Base-by-base conservation (phyloP, 2,888 invertebrate genomes). In the Drosophila algonquin region DNA sequence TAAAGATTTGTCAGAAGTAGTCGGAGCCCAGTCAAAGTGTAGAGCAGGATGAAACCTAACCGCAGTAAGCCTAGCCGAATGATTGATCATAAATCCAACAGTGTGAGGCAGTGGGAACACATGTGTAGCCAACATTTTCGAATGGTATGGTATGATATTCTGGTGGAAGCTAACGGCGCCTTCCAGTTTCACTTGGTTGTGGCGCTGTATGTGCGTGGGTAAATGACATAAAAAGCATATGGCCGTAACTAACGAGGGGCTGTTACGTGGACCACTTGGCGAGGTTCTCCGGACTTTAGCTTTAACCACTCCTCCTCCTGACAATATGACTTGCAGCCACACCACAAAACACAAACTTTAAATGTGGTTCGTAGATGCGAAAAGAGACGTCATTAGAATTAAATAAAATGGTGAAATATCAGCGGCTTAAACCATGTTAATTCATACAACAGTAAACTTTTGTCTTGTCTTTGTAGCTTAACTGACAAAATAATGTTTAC, bases 231-330 rank as follows among this genome's bases (percentile, higher is more conserved):
- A 84, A 85, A 80, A 80, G 76, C 83, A 85, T 82, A 87, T 75
- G 87, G 75, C 86, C 83, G 83, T 87, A 82, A 85, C 87, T 85
- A 84, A 87, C 82, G 86, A 84, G 83, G 76, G 87, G 77, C 71
- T 84, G 77, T 76, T 79, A 74, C 76, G 81, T 79, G 73, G 79
- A 55, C 76, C 71, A 74, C 69, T 73, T 40, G 64, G 53, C 54
- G 56, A 68, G 78, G 63, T 62, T 77, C 60, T 51, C 53, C 63
- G 73, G 68, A 63, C 74, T 58, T 72, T 68, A 77, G 75, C 64
- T 57, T 67, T 56, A 71, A 10, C 35, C 35, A 35, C 12, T 35
- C 35, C 12, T 12, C 12, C 35, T 82, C 77, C 81, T 77, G 77
- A 87, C 83, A 87, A 87, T 87, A 71, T 68, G 53, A 65, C 71